Base-by-base conservation (phyloP, 1,140 invertebrate species). In the Conus ventricosus region DNA sequence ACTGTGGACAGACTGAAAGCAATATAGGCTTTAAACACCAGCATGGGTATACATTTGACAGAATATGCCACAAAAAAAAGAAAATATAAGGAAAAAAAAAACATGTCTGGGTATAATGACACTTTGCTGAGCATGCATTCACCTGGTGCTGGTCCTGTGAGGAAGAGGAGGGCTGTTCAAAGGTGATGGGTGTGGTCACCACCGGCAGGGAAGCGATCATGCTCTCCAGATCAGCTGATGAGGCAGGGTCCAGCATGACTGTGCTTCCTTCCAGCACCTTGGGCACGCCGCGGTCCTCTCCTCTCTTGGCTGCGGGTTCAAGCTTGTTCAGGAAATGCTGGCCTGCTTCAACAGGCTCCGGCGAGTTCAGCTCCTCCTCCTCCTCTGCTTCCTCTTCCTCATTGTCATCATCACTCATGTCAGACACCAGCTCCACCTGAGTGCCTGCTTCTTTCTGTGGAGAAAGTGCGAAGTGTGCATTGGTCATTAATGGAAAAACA, bases 401-500 rank as follows among this genome's bases (percentile, higher is more conserved):
- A 54, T 54, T 55, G 11, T 89, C 71, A 71, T 89, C 87, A n/a
- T 86, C 87, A 17, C 88, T 85, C 15, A 67, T 80, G n/a, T 90
- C 90, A 53, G 90, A 88, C 23, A 87, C 90, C 51, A 90, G 67
- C 55, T 88, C 88, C 13, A 86, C 90, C 76, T 90, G 90, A 8
- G 90, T 90, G n/a, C 90, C 85, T 63, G 88, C 90, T 60, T 90
- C 90, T 81, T 82, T 84, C 83, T 84, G 88, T 85, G 87, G 27
- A 20, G 88, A 75, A 23, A 88, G 11, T 84, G 5, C 83, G 7
- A 10, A 53, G 51, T 17, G 23, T 55, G 27, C 39, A 39, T 39
- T 39, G 39, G 39, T 39, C 39, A 39, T 39, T 39, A 39, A 39
- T 39, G 39, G 39, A 39, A 39, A 39, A 39, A 39, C 39, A 39